Evolutionary conservation across 2,797 vertebrate genomes (phyloP), one percentile per base, ranked within the genome.

Genomic region (Tympanoctomys barrerae): DNA sequence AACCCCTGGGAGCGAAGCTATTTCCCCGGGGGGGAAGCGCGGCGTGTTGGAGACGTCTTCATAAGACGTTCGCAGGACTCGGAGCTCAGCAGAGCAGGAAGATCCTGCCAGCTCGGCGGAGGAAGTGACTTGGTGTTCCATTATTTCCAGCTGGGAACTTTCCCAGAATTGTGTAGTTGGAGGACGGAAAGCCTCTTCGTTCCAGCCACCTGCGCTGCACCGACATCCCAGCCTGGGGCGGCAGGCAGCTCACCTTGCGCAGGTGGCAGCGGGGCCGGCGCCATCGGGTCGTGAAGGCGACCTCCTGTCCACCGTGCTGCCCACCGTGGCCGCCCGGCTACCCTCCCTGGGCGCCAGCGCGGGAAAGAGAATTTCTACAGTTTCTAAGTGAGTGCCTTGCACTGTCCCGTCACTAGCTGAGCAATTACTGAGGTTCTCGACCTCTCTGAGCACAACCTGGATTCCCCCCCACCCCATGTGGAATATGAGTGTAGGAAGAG

Each of bases 131-230:
- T 62, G 78, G 87, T 79, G 22, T 89, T 95, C 93, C 84, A 70
- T 96, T 96, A 92, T 97, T 96, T 94, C 91, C 85, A 54, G 73
- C 88, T 93, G 97, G 89, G 73, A 64, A 77, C 42, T 64, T 93
- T 93, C 84, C 95, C 91, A 94, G 86, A 77, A 31, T 80, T 39
- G 52, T 54, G 9, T 52, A 87, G 59, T 78, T 90, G 5, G 2
- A 83, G 81, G 31, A 84, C 89, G 94, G 84, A 94, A 94, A 87
- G 61, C 61, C 42, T 87, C 91, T 73, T 84, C n/a, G 5, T 84
- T 89, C 89, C 59, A 36, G 54, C 57, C 11, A 7, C 87, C 92
- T 89, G 21, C 71, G 90, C 91, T 84, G 91, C 71, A 42, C 62
- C 61, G 77, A 61, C 66, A 52, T 73, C 79, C 94, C 70, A 78